Conservation (phyloP, 2,113 vertebrate species). For the Dicentrarchus labrax region DNA sequence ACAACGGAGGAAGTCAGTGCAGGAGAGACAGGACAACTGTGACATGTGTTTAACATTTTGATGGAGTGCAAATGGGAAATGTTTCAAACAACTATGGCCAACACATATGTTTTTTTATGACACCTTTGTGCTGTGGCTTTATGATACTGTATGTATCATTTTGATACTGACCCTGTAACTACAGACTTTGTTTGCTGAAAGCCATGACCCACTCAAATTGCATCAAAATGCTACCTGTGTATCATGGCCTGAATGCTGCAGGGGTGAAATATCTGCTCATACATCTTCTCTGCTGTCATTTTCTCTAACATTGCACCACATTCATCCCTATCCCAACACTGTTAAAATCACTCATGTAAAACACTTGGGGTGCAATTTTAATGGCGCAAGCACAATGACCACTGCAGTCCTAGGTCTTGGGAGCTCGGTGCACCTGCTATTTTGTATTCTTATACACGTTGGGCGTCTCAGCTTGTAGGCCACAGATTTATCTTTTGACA, state of each 20-base stretch:
- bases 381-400: background rate
- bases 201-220: background rate
- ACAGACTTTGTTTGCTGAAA: background rate
- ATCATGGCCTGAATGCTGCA: background rate
- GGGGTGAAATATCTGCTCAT: background rate
- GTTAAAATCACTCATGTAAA: background rate
- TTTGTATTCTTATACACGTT: too few species aligned
- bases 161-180: slow-evolving; percentile 7
- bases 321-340: background rate
- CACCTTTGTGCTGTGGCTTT: background rate
- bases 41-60: slow-evolving; percentile 16
- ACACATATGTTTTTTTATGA: background rate
- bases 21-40: background rate
- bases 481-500: background rate
- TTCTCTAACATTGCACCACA: background rate
- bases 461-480: too few species aligned
- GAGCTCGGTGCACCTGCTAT: too few species aligned
- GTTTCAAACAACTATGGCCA: background rate
- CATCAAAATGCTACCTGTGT: background rate
- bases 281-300: background rate
- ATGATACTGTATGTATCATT: background rate
- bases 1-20: background rate
- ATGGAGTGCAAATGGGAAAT: background rate
- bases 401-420: background rate
- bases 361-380: background rate